Evolutionary conservation across 1,140 invertebrate genomes (phyloP), one percentile per base, ranked within the genome.

Genomic region (Drosophila parvula): DNA sequence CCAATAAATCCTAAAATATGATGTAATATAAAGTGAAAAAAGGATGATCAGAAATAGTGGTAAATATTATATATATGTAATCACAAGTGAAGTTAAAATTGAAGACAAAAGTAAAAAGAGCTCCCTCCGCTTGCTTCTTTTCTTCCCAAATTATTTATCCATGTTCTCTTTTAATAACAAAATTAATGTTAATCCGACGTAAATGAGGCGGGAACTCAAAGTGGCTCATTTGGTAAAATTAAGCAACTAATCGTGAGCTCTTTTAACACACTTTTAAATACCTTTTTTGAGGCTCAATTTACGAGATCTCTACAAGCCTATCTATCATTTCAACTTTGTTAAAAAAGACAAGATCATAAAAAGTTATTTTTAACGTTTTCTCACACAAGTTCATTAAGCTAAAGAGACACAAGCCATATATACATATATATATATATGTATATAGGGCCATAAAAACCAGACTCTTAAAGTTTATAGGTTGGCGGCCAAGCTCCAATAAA

Each of bases 321-420:
- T 64, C 55, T 56, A 70, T 71, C 67, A 65, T 62, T 68, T 61
- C 36, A 43, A 71, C 68, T 71, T 71, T 58, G 68, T 71, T 44
- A 16, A 38, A 47, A 57, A 57, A 61, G 61, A 78, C 41, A 58
- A 51, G 58, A 64, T 78, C 79, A 74, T 83, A 81, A 82, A 80
- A 78, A 47, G 67, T 60, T 30, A 7, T 30, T 60, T 70, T 73
- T 60, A 41, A 44, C 48, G 45, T 61, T 61, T 82, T 75, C 75
- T 82, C 80, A 83, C 80, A 67, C 45, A 67, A 82, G 60, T 79
- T 79, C 80, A 75, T 83, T 71, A 71, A 71, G 68, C 68, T 83
- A 79, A 75, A 75, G 74, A 64, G 80, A 79, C 69, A 79, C 69
- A 74, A 48, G 56, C 73, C 59, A 62, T 50, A 57, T 61, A n/a